Evolutionary conservation across 92 coral and sea anemone species (phyloP), one percentile per base, ranked within the genome.

Genomic region (Plumapathes pennacea): DNA sequence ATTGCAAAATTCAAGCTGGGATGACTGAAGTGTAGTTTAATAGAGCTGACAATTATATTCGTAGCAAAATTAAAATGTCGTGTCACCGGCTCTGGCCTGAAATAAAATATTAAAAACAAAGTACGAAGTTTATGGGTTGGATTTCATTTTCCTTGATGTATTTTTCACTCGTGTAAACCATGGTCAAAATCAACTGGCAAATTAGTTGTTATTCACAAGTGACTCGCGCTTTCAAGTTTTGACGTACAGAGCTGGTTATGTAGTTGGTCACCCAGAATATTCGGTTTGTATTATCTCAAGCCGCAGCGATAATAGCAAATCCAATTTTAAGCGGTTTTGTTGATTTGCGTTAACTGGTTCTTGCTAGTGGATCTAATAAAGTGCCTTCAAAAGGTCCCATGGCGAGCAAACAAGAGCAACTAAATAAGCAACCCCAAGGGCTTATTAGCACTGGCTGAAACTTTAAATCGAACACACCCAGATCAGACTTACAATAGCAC

Each of bases 11-110:
- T 69, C 54, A 45, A 61, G 38, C 84, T 77, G 51, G 14, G 30
- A 61, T 62, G 66, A 81, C 67, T 67, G 83, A 81, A 81, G 75
- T 64, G 83, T 50, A 60, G 78, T 81, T 81, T 81, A 81, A 81
- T 81, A 67, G 88, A 76, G 60, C 32, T 75, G 56, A 49, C 78
- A 74, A 81, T 75, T 76, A 74, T 68, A 56, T 62, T 60, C 63
- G 78, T 38, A 47, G 77, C 83, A 61, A 76, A 75, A 81, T 81
- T 81, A 81, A 75, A 75, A 59, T 50, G 46, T 81, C 73, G 51
- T 58, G 21, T 57, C 62, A 48, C 68, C 46, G 53, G 51, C 72
- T 62, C 43, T 37, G 53, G 25, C 25, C 38, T 47, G 55, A 32
- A 45, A 46, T 24, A 36, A 36, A 51, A 57, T 64, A 62, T 62